These are phyloP conservation scores for Blomia tropicalis DNA, from an alignment of 2,888 invertebrate genomes.

Conservation along the genomic window DNA sequence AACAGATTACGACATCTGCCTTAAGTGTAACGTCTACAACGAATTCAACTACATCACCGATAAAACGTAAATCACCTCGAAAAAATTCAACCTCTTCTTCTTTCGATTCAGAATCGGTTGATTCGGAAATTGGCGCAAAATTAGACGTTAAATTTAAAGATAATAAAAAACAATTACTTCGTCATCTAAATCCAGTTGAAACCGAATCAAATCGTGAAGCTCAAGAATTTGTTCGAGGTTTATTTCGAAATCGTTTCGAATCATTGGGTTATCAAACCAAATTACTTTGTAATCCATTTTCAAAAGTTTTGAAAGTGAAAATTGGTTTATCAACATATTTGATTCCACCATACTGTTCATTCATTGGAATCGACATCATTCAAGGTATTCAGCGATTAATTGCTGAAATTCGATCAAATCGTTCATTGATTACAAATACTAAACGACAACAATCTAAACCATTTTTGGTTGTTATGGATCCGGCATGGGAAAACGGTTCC, in stretches of 20 bases:
- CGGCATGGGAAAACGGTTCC: constrained; percentile 22
- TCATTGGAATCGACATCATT: not conserved
- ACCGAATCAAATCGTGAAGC: not conserved
- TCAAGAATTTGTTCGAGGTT: not conserved
- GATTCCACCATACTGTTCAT: constrained; percentile 5
- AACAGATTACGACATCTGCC: not conserved
- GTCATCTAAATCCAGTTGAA: not conserved
- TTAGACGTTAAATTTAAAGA: too few species aligned
- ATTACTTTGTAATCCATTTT: constrained; percentile 7
- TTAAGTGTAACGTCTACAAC: not conserved
- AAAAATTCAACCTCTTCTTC: not conserved
- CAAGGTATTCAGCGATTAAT: not conserved
- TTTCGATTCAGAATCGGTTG: not conserved
- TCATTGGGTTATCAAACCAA: not conserved
- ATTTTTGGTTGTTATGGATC: constrained; percentile 23
- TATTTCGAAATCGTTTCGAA: constrained; percentile 9
- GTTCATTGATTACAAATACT: not conserved
- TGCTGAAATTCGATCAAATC: not conserved
- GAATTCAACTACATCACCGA: not conserved
- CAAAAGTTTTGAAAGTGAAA: not conserved
- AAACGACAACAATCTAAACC: not conserved
- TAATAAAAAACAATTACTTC: not conserved
- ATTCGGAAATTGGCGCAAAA: too few species aligned
- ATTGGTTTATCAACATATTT: not conserved
- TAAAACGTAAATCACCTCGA: not conserved